These are phyloP conservation scores for Drosophila eohydei DNA, from an alignment of 2,888 invertebrate genomes.

Conservation along the genomic window DNA sequence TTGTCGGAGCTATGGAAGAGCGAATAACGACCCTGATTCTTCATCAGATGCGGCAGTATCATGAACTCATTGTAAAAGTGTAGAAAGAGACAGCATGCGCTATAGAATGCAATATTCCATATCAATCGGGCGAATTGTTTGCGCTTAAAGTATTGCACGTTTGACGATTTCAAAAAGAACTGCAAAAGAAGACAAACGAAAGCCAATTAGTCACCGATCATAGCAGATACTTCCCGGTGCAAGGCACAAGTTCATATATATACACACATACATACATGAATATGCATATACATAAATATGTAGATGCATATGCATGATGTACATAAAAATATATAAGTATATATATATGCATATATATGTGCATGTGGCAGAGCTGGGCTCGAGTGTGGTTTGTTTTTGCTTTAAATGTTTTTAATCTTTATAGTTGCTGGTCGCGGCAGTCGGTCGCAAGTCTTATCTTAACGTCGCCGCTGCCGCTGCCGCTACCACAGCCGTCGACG, in stretches of 20 bases:
- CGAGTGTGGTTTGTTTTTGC: constrained; percentile 5
- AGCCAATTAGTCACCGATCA: constrained; percentile 10
- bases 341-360: neutral
- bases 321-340: neutral
- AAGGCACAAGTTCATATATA: neutral
- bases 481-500: neutral
- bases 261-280: neutral
- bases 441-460: constrained; percentile 30
- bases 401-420: constrained; percentile 17
- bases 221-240: constrained; percentile 1
- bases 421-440: constrained; percentile 22
- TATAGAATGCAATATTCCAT: constrained; percentile 84
- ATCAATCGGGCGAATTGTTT: constrained; percentile 83
- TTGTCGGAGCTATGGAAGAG: constrained; percentile 84
- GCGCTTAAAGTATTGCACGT: constrained; percentile 83
- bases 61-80: constrained; percentile 84
- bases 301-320: neutral
- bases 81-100: constrained; percentile 83
- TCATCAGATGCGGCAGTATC: constrained; percentile 83
- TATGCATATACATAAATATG: neutral
- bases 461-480: neutral
- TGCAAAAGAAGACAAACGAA: constrained; percentile 35
- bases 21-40: constrained; percentile 83
- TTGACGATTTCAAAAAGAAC: constrained; percentile 83
- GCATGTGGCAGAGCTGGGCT: constrained; percentile 4